Base-by-base conservation (phyloP, 2,888 invertebrate genomes). In the Ethmia dodecea region DNA sequence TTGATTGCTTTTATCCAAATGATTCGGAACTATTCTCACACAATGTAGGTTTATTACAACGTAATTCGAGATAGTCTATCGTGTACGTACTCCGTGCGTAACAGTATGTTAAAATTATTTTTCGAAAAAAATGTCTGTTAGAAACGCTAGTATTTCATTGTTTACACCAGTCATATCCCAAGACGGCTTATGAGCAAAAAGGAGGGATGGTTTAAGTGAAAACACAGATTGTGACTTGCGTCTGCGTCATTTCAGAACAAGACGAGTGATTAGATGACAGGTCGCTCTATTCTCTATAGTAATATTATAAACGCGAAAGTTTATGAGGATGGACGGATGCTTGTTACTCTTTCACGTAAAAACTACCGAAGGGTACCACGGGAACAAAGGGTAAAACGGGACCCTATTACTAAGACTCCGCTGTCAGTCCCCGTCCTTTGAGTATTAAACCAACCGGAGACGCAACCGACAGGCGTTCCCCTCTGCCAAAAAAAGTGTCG, bases 171-270 rank as follows among this genome's bases (percentile, higher is more conserved):
- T 35, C 40, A 36, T 30, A 20, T 33, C 24, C 13, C 27, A 22
- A 13, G 32, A 43, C 42, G 45, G 52, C 53, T 60, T 56, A 56
- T 59, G 56, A 63, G 59, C 54, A 56, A 63, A n/a, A n/a, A 53
- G 53, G 52, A 57, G 51, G 55, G 55, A 63, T 61, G 49, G 61
- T 52, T 59, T 58, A 60, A 71, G 61, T 63, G 64, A 63, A 66
- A 64, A 67, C 58, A 59, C 56, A 60, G 64, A 69, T 68, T 60
- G 64, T 51, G 55, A 59, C 49, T 60, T 55, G 13, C 27, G 18
- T 18, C 12, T 11, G 10, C 29, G n/a, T 24, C 18, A 11, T 12
- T 13, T 5, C 10, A 22, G 27, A 10, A 26, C 11, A 29, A 30
- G 22, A 27, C 13, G 26, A 28, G 18, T 26, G 22, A 31, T 31